A percentile compares a stretch with the other conserved stretches of the same genome.
These are phyloP conservation scores for Apantesis nais DNA, from an alignment of 2,888 invertebrate species.

Conservation along the genomic window DNA sequence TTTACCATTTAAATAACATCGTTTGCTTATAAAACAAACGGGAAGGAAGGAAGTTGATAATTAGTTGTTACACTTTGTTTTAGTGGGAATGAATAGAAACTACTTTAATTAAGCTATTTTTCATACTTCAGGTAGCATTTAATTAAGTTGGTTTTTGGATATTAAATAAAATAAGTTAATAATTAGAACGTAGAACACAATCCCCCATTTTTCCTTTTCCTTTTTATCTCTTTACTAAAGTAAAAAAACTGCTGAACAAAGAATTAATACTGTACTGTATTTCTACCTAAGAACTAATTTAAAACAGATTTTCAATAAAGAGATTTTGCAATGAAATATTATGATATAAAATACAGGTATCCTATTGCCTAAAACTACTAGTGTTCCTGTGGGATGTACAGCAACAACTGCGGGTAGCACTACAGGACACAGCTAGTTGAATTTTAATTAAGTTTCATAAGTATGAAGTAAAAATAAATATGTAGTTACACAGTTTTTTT, in stretches of 20 bases:
- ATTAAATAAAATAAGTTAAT: not conserved
- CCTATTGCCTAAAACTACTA: too few relatives aligned
- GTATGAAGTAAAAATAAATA: too few relatives aligned
- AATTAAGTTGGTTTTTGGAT: not conserved
- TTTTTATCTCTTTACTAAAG: not conserved
- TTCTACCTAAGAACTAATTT: not conserved
- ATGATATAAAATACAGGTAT: too few relatives aligned
- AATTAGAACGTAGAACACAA: too few relatives aligned
- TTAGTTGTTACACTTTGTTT: constrained; percentile 22
- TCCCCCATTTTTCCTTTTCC: not conserved
- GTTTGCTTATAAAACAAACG: constrained; percentile 14
- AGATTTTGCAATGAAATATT: too few relatives aligned
- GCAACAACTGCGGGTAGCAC: too few relatives aligned
- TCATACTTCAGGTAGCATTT: not conserved
- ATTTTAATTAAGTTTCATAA: too few relatives aligned
- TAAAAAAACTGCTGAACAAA: not conserved
- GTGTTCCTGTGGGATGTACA: too few relatives aligned
- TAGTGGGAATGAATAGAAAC: not conserved
- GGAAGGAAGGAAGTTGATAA: constrained; percentile 8
- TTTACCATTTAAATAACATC: constrained; percentile 24
- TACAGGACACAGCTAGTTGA: too few relatives aligned
- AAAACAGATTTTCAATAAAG: too few relatives aligned
- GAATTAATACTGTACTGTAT: not conserved
- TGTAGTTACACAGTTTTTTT: too few relatives aligned
- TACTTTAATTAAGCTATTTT: not conserved